phyloP scores from a whole-genome alignment of 1,140 invertebrate species.

The Formica exsecta region DNA sequence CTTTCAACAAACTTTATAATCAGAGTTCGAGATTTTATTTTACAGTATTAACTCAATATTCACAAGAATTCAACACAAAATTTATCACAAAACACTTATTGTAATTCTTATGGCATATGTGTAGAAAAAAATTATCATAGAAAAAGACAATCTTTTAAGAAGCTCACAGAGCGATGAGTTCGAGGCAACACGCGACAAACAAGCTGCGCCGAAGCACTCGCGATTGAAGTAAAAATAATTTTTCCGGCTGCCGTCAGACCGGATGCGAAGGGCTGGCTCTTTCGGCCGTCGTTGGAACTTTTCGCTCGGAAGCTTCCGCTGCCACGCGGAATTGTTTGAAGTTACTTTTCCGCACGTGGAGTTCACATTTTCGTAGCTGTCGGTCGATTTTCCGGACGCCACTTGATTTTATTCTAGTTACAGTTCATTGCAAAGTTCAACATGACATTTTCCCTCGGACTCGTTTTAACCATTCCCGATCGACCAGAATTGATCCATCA shows the following conservation, averaged over 20 bases:
- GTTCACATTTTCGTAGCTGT: constrained; percentile 61
- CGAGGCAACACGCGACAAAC: not conserved
- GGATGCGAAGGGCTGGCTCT: constrained; percentile 47
- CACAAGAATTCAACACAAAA: not conserved
- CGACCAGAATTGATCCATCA: not conserved
- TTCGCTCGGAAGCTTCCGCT: constrained; percentile 36
- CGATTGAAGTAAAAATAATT: constrained; percentile 72
- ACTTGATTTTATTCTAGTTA: constrained; percentile 27
- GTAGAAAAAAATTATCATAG: not conserved
- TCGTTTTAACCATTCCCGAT: not conserved
- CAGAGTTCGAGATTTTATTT: not conserved
- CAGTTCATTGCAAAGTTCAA: not conserved
- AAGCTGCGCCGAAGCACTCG: constrained; percentile 19
- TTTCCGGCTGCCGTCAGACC: constrained; percentile 49
- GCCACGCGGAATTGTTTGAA: constrained; percentile 25
- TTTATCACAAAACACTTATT: not conserved
- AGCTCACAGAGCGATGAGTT: not conserved
- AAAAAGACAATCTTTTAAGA: not conserved
- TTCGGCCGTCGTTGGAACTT: constrained; percentile 21
- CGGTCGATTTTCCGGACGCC: not conserved
- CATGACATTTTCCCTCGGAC: not conserved
- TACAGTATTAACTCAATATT: not conserved
- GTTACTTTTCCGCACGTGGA: constrained; percentile 23
- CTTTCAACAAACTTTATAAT: not conserved
- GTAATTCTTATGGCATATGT: not conserved